Base-by-base conservation (phyloP, 1,140 invertebrate genomes). In the Drosophila kanapiae region DNA sequence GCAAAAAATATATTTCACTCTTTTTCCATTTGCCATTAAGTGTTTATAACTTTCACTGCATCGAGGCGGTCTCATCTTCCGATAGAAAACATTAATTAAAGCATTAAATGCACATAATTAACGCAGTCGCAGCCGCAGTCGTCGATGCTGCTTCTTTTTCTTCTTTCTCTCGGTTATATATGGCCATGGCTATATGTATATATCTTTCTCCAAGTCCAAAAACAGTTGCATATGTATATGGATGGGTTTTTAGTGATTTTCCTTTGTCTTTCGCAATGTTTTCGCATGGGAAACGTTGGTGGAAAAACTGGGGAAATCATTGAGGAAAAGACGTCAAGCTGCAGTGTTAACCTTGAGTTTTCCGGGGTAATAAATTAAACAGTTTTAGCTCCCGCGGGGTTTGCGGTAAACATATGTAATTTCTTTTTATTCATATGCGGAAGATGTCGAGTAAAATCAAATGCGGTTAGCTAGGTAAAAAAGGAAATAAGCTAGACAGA, bases 21-120 rank as follows among this genome's bases (percentile, higher is more conserved):
- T 58, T 78, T 67, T 37, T 6, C 13, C 47, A 59, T 56, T 56
- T 59, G 57, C 77, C 75, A 62, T 72, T 84, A 63, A 80, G 64
- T 76, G 76, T 65, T 80, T 65, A 77, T 81, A 85, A 82, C 82
- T 85, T 85, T 85, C 82, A 85, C 82, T 85, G 65, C 43, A 67
- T 35, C 67, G 63, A 5, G 13, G 59, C 59, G 40, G 48, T 49
- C 61, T 47, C 49, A 27, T 65, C 47, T 69, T 23, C 59, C 78
- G 63, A 84, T 85, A 85, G 82, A 85, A 80, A 81, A 69, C 78
- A 85, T 81, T 84, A 84, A 85, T 85, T 81, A 81, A 85, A 78
- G 65, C 82, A 85, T 85, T 85, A 67, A 85, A 85, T 85, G 69
- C 82, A 81, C 82, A 85, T 85, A 85, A 85, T 85, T 81, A 85